Evolutionary conservation across 2,888 invertebrate genomes (phyloP).

Genomic region (Rhogogaster chlorosoma): DNA sequence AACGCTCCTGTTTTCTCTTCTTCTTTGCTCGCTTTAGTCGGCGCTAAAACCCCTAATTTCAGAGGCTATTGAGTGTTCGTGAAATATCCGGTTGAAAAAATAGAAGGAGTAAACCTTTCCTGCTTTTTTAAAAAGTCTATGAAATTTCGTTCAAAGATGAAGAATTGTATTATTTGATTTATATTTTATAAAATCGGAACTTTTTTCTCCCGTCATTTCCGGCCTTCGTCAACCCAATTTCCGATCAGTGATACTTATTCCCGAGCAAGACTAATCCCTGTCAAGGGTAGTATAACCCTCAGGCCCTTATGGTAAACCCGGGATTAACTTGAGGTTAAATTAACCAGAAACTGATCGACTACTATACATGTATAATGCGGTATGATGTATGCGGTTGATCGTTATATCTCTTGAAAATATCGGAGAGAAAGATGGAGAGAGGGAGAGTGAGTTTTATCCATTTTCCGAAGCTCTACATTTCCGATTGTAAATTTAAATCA

Average conservation of each 20-base stretch:
- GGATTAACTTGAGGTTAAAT: constrained; percentile 62
- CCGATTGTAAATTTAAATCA: neutral
- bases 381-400: neutral
- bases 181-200: neutral
- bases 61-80: neutral
- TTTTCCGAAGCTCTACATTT: neutral
- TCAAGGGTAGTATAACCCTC: constrained; percentile 20
- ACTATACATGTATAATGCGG: neutral
- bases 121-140: neutral
- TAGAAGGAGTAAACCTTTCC: neutral
- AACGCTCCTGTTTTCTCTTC: neutral
- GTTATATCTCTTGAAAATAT: neutral
- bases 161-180: neutral
- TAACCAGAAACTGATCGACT: constrained; percentile 58
- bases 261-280: constrained; percentile 9
- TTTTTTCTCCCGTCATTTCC: neutral
- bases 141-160: no score
- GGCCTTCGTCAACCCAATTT: neutral
- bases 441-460: neutral
- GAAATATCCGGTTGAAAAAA: neutral
- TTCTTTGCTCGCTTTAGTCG: neutral
- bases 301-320: constrained; percentile 52
- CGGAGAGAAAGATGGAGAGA: neutral
- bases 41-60: neutral
- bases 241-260: constrained; percentile 4